Evolutionary conservation across 2,888 invertebrate species (phyloP).

Genomic region (Napeogenes sylphis): DNA sequence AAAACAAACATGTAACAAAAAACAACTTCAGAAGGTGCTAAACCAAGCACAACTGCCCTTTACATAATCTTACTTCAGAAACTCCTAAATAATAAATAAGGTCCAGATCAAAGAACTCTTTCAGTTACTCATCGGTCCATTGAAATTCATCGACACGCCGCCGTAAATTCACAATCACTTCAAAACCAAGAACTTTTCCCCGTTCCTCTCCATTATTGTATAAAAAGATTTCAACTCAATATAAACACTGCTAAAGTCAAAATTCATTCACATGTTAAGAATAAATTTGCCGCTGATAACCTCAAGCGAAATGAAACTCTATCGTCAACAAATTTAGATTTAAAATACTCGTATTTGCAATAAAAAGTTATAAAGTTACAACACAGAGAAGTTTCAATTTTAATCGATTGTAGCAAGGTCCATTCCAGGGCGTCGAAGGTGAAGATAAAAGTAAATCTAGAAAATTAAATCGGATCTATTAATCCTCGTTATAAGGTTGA

Average conservation of each 20-base stretch:
- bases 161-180: constrained; percentile 36
- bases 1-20: not conserved
- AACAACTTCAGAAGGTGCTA: not conserved
- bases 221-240: constrained; percentile 9
- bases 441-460: constrained; percentile 4
- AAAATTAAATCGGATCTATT: not conserved
- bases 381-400: constrained; percentile 1
- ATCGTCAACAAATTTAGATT: not conserved
- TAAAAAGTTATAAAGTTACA: not conserved
- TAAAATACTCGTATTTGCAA: not conserved
- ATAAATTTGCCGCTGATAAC: not conserved
- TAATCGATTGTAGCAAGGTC: not conserved
- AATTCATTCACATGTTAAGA: constrained; percentile 3
- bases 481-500: constrained; percentile 8
- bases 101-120: constrained; percentile 16
- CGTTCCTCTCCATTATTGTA: not conserved
- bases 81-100: constrained; percentile 5
- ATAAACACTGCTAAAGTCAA: not conserved
- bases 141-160: constrained; percentile 45
- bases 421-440: not conserved
- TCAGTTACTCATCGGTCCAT: constrained; percentile 28
- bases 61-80: not conserved
- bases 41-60: not conserved
- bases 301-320: constrained; percentile 1
- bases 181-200: constrained; percentile 30